phyloP scores from a whole-genome alignment of 2,888 invertebrate genomes.

The Orthonevra nobilis region DNA sequence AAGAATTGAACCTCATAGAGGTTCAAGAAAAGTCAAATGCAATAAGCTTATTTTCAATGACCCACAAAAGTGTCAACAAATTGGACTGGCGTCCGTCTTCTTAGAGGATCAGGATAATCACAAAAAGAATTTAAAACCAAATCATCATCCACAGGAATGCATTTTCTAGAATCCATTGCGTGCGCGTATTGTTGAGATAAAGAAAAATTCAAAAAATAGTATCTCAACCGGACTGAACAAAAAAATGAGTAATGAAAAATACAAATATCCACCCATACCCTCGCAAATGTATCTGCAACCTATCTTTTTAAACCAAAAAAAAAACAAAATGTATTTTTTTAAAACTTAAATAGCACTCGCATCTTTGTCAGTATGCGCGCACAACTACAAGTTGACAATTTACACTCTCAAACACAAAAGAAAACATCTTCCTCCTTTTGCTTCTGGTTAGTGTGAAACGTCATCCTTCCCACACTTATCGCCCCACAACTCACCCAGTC shows the following conservation, averaged over 20 bases:
- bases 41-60: slow-evolving; percentile 41
- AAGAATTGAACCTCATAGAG: not conserved
- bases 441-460: slow-evolving; percentile 19
- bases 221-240: not conserved
- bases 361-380: slow-evolving; percentile 5
- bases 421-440: slow-evolving; percentile 57
- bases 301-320: slow-evolving; percentile 29
- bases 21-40: too few species aligned
- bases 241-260: slow-evolving; percentile 3
- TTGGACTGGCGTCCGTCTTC: too few species aligned
- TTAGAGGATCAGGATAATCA: too few species aligned
- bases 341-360: slow-evolving; percentile 23
- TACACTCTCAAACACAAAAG: not conserved
- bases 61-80: slow-evolving; percentile 50
- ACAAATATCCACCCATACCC: slow-evolving; percentile 3
- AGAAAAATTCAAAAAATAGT: not conserved
- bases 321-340: too few species aligned
- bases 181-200: not conserved
- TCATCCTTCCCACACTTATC: slow-evolving; percentile 13
- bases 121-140: too few species aligned
- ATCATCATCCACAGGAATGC: too few species aligned
- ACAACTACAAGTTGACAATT: slow-evolving; percentile 34
- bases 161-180: too few species aligned
- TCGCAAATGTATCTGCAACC: slow-evolving; percentile 14
- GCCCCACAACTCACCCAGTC: not conserved